Base-by-base conservation (phyloP, 2,797 vertebrate genomes). In the Strix occidentalis region DNA sequence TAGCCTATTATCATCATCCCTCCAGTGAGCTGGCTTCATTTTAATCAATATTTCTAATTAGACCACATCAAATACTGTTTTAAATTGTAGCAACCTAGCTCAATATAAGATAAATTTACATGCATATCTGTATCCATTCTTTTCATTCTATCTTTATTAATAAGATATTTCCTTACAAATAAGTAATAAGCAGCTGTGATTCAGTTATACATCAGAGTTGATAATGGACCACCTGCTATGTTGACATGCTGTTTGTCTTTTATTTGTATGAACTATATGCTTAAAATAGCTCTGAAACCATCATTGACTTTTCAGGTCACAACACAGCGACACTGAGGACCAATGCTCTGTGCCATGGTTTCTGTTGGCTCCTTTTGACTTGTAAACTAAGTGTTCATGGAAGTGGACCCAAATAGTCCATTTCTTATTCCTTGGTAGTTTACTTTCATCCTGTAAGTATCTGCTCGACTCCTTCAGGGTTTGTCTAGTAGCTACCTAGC, bases 31-130 rank as follows among this genome's bases (percentile, higher is more conserved):
- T 92, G 75, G 61, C 56, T 97, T 95, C 51, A 75, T 69, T 95
- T 95, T 86, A 96, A 97, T 97, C 97, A 94, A 97, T 97, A 95
- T 94, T 95, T 96, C 91, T 96, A 97, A 97, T 97, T 97, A 97
- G 85, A 91, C 84, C 83, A 78, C 89, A 95, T 96, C 87, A 96
- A 92, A 91, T 83, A 79, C 24, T 84, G 63, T 91, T 95, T 97
- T 79, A 89, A 84, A 89, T 58, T 79, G 84, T 70, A 69, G 72
- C 60, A 83, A 79, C 66, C 29, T 43, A 61, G 41, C 37, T 66
- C 46, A 56, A 7, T 29, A 48, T 50, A 56, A 58, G n/a, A 64
- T 91, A 46, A 84, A 88, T 84, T 86, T 87, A 43, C 64, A 72
- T 54, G 23, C 23, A 14, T 70, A 71, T 76, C 72, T 56, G 16